A percentile compares a stretch with the other conserved stretches of the same genome.
Conservation (phyloP, 2,888 invertebrate genomes). For the Glaucopsyche alexis region DNA sequence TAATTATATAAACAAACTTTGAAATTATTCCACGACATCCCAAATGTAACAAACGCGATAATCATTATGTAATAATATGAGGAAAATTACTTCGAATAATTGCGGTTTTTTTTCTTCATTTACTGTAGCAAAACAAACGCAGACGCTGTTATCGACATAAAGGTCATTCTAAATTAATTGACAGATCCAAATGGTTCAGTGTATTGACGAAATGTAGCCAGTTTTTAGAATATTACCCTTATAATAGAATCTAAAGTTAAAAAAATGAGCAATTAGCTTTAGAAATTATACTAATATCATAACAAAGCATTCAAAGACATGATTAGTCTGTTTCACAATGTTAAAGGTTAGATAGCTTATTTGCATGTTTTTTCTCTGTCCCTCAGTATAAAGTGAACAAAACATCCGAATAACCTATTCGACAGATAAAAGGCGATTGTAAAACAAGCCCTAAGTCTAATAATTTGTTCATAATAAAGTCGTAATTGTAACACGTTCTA, state of each 20-base stretch:
- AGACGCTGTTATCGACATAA: neutral
- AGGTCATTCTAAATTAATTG: neutral
- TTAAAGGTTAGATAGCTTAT: too few species aligned
- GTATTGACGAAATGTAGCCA: neutral
- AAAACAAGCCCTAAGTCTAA: too few species aligned
- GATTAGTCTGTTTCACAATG: too few species aligned
- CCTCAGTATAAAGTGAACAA: too few species aligned
- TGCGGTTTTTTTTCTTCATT: neutral
- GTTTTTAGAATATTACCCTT: neutral
- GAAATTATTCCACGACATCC: constrained; percentile 1
- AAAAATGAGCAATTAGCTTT: neutral
- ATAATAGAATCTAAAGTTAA: neutral
- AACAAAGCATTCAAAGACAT: too few species aligned
- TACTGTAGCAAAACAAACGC: neutral
- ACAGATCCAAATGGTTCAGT: neutral
- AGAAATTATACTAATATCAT: too few species aligned
- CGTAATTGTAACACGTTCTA: neutral
- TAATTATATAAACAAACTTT: neutral
- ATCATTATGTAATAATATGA: neutral
- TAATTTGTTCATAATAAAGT: too few species aligned
- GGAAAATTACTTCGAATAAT: neutral
- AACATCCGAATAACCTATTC: too few species aligned
- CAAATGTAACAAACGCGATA: neutral
- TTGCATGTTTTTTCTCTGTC: too few species aligned
- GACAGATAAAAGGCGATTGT: too few species aligned